These are phyloP conservation scores for Neoascia interrupta DNA, from an alignment of 2,888 invertebrate genomes.

Conservation along the genomic window DNA sequence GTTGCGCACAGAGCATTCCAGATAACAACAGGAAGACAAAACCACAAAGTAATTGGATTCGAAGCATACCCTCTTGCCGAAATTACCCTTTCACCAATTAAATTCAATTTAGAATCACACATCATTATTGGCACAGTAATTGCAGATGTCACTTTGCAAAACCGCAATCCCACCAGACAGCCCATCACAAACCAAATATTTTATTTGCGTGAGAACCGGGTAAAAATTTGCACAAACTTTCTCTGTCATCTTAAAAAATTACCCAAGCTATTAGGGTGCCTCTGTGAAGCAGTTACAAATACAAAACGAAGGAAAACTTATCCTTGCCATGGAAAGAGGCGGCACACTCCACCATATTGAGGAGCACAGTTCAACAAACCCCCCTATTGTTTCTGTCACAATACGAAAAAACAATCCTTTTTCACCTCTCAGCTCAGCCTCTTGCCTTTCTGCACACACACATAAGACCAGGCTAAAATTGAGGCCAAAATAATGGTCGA, in stretches of 20 bases:
- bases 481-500: conserved; percentile 65
- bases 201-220: conserved; percentile 24
- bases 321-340: conserved; percentile 7
- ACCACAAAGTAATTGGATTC: no score
- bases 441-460: neutral
- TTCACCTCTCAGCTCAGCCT: neutral
- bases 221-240: conserved; percentile 3
- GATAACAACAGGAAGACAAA: no score
- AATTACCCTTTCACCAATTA: conserved; percentile 18
- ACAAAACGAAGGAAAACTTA: neutral
- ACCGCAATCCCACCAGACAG: conserved; percentile 1
- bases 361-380: neutral
- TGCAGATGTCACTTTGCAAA: no score
- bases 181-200: conserved; percentile 3
- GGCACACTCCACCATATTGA: conserved; percentile 16
- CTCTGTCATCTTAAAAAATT: conserved; percentile 2
- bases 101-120: conserved; percentile 6
- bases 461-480: conserved; percentile 28
- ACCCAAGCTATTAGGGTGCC: conserved; percentile 4
- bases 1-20: no score
- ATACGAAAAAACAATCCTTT: neutral
- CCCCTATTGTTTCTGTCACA: conserved; percentile 15
- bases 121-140: conserved; percentile 13
- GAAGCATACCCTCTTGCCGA: no score
- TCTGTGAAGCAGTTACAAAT: conserved; percentile 10